These are phyloP conservation scores for Aspidoscelis tigris DNA, from an alignment of 2,113 vertebrate genomes.

Conservation along the genomic window DNA sequence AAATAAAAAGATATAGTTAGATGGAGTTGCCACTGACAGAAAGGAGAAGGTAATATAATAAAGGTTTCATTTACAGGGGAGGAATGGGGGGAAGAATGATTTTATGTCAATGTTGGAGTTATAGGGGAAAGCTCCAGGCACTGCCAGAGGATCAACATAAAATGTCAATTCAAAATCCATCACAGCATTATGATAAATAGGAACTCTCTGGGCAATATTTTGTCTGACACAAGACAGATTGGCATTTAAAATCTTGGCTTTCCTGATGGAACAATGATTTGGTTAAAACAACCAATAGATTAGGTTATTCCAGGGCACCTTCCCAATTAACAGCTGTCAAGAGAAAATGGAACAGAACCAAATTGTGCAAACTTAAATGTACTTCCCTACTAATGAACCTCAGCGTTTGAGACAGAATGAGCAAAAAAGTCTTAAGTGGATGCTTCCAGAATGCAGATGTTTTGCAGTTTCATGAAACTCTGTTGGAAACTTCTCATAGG, in stretches of 20 bases:
- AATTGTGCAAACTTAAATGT: not conserved
- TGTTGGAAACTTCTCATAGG: not conserved
- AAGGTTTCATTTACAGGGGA: not conserved
- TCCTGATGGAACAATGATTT: conserved; percentile 23
- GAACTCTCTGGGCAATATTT: conserved; percentile 5
- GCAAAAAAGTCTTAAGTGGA: not conserved
- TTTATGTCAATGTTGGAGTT: not conserved
- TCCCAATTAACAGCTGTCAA: not conserved
- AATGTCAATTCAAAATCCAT: conserved; percentile 34
- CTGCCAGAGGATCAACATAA: not conserved
- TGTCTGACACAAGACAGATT: not conserved
- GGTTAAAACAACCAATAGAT: conserved; percentile 11
- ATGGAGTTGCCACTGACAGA: not conserved
- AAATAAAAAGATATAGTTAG: not conserved
- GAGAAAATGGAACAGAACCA: conserved; percentile 2
- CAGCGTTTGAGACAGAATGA: conserved; percentile 7
- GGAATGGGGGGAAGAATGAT: not conserved
- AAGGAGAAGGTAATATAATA: not conserved
- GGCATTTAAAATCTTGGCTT: conserved; percentile 1
- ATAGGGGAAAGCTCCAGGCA: conserved; percentile 2
- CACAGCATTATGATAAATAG: conserved; percentile 17
- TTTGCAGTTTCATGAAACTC: not conserved
- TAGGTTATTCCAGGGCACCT: not conserved
- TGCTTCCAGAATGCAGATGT: not conserved
- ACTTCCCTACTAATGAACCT: not conserved